phyloP scores from a whole-genome alignment of 2,888 invertebrate genomes.

The Drosophila demipolita region DNA sequence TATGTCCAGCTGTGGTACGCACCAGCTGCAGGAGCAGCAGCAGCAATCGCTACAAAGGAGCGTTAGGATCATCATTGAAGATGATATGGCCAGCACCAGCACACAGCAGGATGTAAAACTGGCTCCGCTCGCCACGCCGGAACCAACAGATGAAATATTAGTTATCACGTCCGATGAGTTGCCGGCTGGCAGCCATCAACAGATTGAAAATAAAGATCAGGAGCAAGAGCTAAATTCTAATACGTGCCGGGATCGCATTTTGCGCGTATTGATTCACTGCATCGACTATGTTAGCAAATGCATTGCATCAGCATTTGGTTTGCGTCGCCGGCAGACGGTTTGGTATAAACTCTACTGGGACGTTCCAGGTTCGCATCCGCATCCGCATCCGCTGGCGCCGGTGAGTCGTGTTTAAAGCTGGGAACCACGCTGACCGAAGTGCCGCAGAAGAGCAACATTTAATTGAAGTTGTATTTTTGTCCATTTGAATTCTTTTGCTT shows the following conservation, averaged over 20 bases:
- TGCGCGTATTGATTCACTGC: conserved; percentile 18
- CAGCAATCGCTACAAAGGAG: background rate
- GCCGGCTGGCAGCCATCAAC: no score
- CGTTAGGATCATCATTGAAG: background rate
- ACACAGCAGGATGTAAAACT: conserved; percentile 19
- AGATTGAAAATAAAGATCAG: no score
- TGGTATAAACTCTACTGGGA: conserved; percentile 69
- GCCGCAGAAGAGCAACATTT: background rate
- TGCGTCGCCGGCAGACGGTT: conserved; percentile 41
- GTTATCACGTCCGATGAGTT: background rate
- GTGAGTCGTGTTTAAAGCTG: background rate
- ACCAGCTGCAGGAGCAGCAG: background rate
- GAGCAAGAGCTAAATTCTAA: background rate
- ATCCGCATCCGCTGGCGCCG: conserved; percentile 1
- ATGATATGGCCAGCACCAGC: background rate
- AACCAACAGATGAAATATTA: no score
- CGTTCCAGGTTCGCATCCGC: conserved; percentile 24
- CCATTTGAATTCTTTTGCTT: background rate
- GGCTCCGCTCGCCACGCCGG: conserved; percentile 13
- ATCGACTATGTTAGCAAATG: conserved; percentile 27
- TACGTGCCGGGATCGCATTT: conserved; percentile 10
- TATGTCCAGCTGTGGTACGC: conserved; percentile 17
- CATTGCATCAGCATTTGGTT: conserved; percentile 53
- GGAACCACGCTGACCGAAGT: background rate
- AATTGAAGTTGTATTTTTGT: background rate